Base-by-base conservation (phyloP, 2,797 vertebrate species). In the Pipistrellus pygmaeus region DNA sequence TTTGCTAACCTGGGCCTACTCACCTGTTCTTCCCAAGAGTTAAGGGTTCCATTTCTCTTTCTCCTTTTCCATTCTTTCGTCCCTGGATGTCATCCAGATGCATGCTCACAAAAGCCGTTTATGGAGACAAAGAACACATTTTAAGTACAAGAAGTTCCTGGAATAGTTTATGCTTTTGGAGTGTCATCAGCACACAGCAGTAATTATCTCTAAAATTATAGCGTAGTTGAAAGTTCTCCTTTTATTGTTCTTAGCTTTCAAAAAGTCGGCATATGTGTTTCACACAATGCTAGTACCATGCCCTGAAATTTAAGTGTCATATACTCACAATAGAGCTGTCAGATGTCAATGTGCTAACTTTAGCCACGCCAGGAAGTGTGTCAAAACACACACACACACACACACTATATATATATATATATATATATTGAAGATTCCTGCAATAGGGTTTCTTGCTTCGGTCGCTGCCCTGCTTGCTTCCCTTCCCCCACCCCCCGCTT, bases 121-220 rank as follows among this genome's bases (percentile, higher is more conserved):
- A 32, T 62, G 17, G 44, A 57, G 14, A 44, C 7, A 76, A 66
- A 68, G 4, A 69, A 32, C 48, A 2, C 6, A 69, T 75, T 86
- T 86, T 83, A 75, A 32, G 8, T 71, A 27, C 75, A 35, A 87
- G 6, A 60, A 72, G 41, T 60, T 73, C 21, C 8, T 68, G 35
- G n/a, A 90, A n/a, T 80, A 11, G 11, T 72, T 10, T 4, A 48
- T 4, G 32, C 25, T 86, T 92, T 62, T 17, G 6, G 27, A 83
- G 13, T 83, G 27, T 60, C 78, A 77, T 38, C 46, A 68, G 30
- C 9, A 30, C 14, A 77, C 77, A 93, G 62, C 44, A 92, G 83
- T 62, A 84, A 83, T 75, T 89, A 8, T 17, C 73, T 83, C 38
- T 77, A 83, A 82, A 57, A 88, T 55, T 71, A 80, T 53, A 72